Base-by-base conservation (phyloP, 2,113 vertebrate genomes). In the Marmota flaviventris region DNA sequence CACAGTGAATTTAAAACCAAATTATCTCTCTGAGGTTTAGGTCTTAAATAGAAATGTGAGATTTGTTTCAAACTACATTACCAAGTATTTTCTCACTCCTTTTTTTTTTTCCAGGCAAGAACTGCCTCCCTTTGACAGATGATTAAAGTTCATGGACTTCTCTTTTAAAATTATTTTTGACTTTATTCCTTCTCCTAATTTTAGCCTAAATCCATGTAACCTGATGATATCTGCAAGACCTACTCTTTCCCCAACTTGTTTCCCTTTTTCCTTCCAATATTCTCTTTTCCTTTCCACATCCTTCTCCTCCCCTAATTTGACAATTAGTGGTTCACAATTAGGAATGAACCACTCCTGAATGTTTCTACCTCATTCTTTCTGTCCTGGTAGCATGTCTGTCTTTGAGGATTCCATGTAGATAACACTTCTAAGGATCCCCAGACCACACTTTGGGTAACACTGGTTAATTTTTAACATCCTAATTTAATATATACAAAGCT, bases 71-170 rank as follows among this genome's bases (percentile, higher is more conserved):
- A 95, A 93, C 69, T 93, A 91, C 53, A 58, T 78, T 93, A 73
- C 89, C 96, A 97, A 96, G 94, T 27, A 86, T 95, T 96, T 95
- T 97, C 67, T 97, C 81, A 86, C 97, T 96, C 76, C 85, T 79
- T 93, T 95, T 78, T 85, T 91, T 95, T 93, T 96, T 93, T 92
- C 58, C 67, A 97, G 97, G 88, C 96, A 97, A 97, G 90, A 65
- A 96, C 95, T 94, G 85, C 96, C 51, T 98, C 96, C 78, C 56
- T 96, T 97, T 97, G 95, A 97, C 91, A 97, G 93, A 96, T 93
- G 90, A 65, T 91, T 97, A 95, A 95, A 92, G 95, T 96, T 97
- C 86, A 97, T 1, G 39, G 82, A 95, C 78, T 42, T 94, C 76
- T 92, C 72, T 96, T 67, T 97, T 93, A 69, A 93, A 82, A 93